Evolutionary conservation across 2,888 invertebrate species (phyloP), one percentile per base, ranked within the genome.

Genomic region (Thelaira solivaga): DNA sequence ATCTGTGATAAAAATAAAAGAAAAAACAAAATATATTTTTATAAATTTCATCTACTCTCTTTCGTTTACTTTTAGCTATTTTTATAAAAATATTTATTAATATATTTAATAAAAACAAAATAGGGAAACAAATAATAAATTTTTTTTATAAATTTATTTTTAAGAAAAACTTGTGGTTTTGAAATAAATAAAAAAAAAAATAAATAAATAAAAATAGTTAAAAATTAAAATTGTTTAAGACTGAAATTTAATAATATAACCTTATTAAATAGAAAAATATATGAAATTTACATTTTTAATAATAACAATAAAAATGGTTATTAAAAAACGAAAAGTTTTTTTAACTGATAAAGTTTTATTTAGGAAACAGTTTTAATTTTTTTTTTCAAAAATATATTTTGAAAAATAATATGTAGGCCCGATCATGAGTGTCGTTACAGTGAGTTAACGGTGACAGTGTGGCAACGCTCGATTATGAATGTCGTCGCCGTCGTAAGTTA

Each of bases 1-100:
- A 18, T 18, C 53, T 71, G 62, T 72, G 53, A 64, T 64, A 41
- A 65, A 43, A 59, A 16, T 20, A 61, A 47, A 72, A 68, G 72
- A 41, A 57, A 61, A 71, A 80, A 74, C 59, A 73, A n/a, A n/a
- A n/a, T 74, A 24, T 65, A 45, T 67, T 67, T n/a, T 61, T 72
- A 49, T 73, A 79, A 68, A 74, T 36, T 71, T 71, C 68, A 74
- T 69, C 34, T 69, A 69, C 62, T 59, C 77, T 79, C 79, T 81
- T 82, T 80, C 65, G 62, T 80, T 81, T 80, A 82, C 75, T 81
- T 81, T 80, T 80, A 82, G 82, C 73, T 68, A 61, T 43, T 55
- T 64, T 49, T 65, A 26, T 65, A 36, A 22, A 49, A 36, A 62
- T 26, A 13, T 18, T 16, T 41, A 55, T 47, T 51, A 13, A 39